Evolutionary conservation across 2,797 vertebrate species (phyloP), one percentile per base, ranked within the genome.

Genomic region (Phrynocephalus vlangalii): DNA sequence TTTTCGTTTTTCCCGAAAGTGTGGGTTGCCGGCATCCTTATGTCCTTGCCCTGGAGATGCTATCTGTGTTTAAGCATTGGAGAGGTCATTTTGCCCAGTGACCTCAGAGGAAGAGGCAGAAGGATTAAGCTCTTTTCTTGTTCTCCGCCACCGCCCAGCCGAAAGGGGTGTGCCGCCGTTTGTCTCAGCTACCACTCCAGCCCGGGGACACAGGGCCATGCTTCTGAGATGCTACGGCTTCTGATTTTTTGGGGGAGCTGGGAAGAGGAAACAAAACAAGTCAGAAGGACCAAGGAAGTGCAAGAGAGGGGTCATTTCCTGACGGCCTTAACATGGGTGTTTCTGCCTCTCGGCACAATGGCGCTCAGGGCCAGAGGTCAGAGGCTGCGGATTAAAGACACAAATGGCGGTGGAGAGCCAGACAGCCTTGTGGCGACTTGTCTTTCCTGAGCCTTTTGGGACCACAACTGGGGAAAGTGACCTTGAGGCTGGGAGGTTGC

Each of bases 281-380:
- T 3, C 10, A 48, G 50, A 81, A 28, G 28, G 70, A 66, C 80
- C 79, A 30, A 70, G 85, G 66, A 52, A 81, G 79, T 48, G 72
- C 78, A 81, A 60, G 70, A 86, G 63, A 26, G 52, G 20, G 78
- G 85, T 86, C 85, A 86, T 72, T 86, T 81, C 85, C 79, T 73
- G 48, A 56, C 73, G 63, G 79, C 52, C 38, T 30, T 30, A 44
- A 66, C 79, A 30, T 75, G 85, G 48, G 79, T n/a, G 50, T 66
- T 73, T 75, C 38, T 66, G 75, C 38, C 28, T 10, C 38, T 50
- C 28, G 15, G 63, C 60, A 50, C 70, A 86, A 86, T 48, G 33
- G 26, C 52, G 26, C 85, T n/a, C 78, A 28, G 52, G 78, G 6
- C 56, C 70, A 60, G 63, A 81, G 85, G 85, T 81, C 85, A 81